Conservation (phyloP, 2,113 vertebrate species). For the Zapornia atra region DNA sequence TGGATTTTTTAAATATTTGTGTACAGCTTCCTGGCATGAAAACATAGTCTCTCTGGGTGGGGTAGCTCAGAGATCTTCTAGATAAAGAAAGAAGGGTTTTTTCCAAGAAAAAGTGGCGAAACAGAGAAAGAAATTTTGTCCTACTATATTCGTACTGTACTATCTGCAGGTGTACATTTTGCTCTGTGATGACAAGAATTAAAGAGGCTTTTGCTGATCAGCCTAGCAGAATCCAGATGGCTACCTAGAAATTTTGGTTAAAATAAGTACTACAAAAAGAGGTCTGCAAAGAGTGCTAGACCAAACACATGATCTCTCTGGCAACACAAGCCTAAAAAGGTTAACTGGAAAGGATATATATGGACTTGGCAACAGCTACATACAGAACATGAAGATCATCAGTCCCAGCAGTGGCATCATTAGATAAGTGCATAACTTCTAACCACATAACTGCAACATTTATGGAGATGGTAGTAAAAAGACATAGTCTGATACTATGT, state of each 20-base stretch:
- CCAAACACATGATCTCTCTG: neutral
- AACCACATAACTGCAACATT: neutral
- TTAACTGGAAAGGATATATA: neutral
- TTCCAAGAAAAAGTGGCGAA: neutral
- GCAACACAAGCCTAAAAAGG: neutral
- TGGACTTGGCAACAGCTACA: neutral
- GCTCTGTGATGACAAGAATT: neutral
- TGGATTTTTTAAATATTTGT: neutral
- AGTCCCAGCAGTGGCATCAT: neutral
- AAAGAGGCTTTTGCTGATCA: neutral
- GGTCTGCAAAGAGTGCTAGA: neutral
- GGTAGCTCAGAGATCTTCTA: neutral
- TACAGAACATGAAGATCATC: neutral
- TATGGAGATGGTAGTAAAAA: neutral
- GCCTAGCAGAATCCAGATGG: neutral
- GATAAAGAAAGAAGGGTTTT: neutral
- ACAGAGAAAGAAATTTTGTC: neutral
- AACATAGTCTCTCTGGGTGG: neutral
- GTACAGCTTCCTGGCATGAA: neutral
- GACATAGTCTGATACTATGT: neutral
- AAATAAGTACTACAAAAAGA: neutral
- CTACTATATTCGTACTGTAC: neutral
- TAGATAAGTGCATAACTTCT: neutral
- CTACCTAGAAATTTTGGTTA: neutral
- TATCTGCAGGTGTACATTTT: neutral